Conservation (phyloP, 1,140 invertebrate genomes). For the Bombus difficillimus region DNA sequence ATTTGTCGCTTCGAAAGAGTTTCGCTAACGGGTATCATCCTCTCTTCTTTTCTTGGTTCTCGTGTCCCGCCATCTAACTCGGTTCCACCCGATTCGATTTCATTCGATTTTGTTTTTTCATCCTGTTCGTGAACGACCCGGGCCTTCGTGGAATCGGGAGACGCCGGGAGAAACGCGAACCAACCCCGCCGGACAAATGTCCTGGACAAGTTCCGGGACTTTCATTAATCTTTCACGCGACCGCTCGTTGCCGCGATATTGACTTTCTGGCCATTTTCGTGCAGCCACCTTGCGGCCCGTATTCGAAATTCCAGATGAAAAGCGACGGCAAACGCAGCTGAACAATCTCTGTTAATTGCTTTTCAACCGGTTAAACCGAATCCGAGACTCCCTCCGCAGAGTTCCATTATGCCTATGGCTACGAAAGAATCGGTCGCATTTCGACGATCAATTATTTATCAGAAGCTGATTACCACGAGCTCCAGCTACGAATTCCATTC, state of each 20-base stretch:
- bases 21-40: slow-evolving; percentile 19
- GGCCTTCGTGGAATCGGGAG: background rate
- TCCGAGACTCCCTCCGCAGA: background rate
- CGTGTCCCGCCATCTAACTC: background rate
- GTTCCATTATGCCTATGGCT: background rate
- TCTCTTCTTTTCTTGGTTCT: background rate
- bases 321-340: slow-evolving; percentile 43
- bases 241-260: slow-evolving; percentile 22
- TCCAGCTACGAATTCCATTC: background rate
- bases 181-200: slow-evolving; percentile 29
- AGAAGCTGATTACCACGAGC: slow-evolving; percentile 15
- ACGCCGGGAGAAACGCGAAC: slow-evolving; percentile 28
- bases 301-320: slow-evolving; percentile 37
- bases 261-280: slow-evolving; percentile 45
- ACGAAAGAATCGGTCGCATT: background rate
- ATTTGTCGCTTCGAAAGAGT: slow-evolving; percentile 57
- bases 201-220: slow-evolving; percentile 36
- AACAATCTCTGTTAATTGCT: slow-evolving; percentile 50
- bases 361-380: slow-evolving; percentile 37
- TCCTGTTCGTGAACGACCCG: background rate
- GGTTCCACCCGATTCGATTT: background rate
- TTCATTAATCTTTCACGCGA: slow-evolving; percentile 53
- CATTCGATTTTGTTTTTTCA: background rate
- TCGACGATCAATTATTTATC: slow-evolving; percentile 32
- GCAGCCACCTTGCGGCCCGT: slow-evolving; percentile 26